Evolutionary conservation across 2,888 invertebrate genomes (phyloP).

Genomic region (Harpalus rufipes): DNA sequence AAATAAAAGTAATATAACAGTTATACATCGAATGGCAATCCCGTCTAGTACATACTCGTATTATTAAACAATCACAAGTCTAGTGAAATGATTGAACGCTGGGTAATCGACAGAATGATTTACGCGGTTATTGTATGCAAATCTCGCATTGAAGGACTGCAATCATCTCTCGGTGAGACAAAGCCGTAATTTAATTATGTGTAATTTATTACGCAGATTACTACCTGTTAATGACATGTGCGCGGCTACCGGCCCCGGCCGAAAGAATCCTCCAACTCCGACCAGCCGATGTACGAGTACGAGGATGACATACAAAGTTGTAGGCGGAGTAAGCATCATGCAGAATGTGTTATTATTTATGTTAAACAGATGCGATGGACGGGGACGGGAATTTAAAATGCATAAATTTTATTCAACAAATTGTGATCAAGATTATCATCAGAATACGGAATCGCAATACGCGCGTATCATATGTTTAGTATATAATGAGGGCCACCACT

Average conservation of each 20-base stretch:
- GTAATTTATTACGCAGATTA: slow-evolving; percentile 64
- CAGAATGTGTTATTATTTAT: background rate
- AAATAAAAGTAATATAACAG: no score
- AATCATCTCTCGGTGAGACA: slow-evolving; percentile 63
- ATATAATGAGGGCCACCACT: no score
- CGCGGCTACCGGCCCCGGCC: slow-evolving; percentile 24
- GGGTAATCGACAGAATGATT: slow-evolving; percentile 65
- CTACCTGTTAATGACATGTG: slow-evolving; percentile 65
- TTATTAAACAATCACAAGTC: slow-evolving; percentile 49
- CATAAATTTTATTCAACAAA: no score
- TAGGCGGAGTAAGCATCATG: background rate
- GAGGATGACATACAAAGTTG: background rate
- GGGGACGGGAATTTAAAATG: no score
- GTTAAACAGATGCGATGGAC: background rate
- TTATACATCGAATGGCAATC: no score
- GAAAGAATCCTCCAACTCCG: background rate
- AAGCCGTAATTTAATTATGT: slow-evolving; percentile 65
- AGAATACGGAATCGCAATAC: no score
- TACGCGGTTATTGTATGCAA: slow-evolving; percentile 65
- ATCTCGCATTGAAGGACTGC: slow-evolving; percentile 65
- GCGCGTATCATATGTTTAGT: no score
- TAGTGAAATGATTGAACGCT: slow-evolving; percentile 58
- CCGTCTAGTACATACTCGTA: background rate
- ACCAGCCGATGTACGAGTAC: background rate
- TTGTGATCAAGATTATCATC: no score